phyloP scores from a whole-genome alignment of 2,888 invertebrate genomes.

The Polietes domitor region DNA sequence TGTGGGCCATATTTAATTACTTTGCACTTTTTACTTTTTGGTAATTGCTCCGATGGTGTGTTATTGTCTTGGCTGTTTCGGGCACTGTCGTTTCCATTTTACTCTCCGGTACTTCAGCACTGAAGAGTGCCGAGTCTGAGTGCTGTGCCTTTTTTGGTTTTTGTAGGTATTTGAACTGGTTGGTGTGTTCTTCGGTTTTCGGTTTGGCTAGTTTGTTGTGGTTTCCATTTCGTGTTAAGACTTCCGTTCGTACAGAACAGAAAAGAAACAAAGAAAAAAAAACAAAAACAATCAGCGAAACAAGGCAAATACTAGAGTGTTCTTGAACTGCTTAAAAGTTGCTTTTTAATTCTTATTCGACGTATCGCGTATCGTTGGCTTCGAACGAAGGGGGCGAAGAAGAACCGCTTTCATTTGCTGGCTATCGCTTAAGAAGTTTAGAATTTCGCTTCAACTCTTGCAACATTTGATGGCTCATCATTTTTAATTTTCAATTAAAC shows the following conservation, averaged over 20 bases:
- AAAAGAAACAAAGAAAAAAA: neutral
- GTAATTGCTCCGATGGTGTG: conserved; percentile 43
- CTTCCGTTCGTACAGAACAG: neutral
- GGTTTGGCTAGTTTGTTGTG: conserved; percentile 41
- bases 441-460: conserved; percentile 19
- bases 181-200: neutral
- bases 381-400: neutral
- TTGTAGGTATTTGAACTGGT: neutral
- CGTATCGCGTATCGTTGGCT: conserved; percentile 7
- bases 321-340: conserved; percentile 45
- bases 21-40: conserved; percentile 54
- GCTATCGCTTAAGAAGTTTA: conserved; percentile 51
- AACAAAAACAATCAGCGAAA: neutral
- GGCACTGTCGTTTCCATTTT: conserved; percentile 47
- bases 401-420: conserved; percentile 45
- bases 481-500: conserved; percentile 63
- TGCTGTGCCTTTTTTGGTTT: conserved; percentile 42
- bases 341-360: conserved; percentile 54
- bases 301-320: conserved; percentile 14
- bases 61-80: conserved; percentile 10
- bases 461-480: conserved; percentile 62
- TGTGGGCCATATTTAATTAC: conserved; percentile 48
- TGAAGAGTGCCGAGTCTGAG: neutral
- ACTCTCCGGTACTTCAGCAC: conserved; percentile 50
- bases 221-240: conserved; percentile 49